A percentile compares a stretch with the other conserved stretches of the same genome.
Evolutionary conservation across 2,888 invertebrate genomes (phyloP).

Genomic region (Junonia oenone): DNA sequence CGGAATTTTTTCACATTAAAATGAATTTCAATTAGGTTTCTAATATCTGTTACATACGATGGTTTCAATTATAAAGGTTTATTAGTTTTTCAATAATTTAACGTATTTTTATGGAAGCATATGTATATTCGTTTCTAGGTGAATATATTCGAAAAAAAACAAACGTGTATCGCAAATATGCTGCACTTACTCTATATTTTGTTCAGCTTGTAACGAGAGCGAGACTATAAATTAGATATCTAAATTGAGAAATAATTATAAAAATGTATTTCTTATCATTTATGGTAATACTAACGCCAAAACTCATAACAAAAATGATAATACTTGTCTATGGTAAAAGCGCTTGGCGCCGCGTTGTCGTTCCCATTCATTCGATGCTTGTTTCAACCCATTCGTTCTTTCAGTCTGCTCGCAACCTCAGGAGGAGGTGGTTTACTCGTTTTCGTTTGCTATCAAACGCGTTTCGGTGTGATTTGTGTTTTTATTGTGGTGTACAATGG

Average conservation of each 20-base stretch:
- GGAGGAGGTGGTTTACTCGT: conserved; percentile 45
- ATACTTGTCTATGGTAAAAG: conserved; percentile 22
- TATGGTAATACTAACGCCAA: not conserved
- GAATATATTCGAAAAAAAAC: too few relatives aligned
- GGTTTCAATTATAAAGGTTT: too few relatives aligned
- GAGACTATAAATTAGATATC: not conserved
- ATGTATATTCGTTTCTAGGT: too few relatives aligned
- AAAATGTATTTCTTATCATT: not conserved
- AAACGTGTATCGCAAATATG: too few relatives aligned
- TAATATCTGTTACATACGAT: too few relatives aligned
- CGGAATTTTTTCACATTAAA: too few relatives aligned
- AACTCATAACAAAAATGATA: conserved; percentile 1
- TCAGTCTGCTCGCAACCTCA: conserved; percentile 65
- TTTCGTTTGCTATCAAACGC: conserved; percentile 51
- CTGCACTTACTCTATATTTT: not conserved
- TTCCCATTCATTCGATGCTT: conserved; percentile 34
- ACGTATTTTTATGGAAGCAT: too few relatives aligned
- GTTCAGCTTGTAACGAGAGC: not conserved
- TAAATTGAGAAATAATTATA: not conserved
- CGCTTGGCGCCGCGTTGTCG: conserved; percentile 30
- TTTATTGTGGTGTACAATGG: conserved; percentile 83
- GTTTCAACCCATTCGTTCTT: conserved; percentile 46
- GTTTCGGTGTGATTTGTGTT: conserved; percentile 76
- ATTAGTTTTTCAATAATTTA: too few relatives aligned
- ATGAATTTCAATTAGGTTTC: too few relatives aligned